A percentile compares a stretch with the other conserved stretches of the same genome.
phyloP scores from a whole-genome alignment of 2,888 invertebrate species.

The Rhingia campestris region DNA sequence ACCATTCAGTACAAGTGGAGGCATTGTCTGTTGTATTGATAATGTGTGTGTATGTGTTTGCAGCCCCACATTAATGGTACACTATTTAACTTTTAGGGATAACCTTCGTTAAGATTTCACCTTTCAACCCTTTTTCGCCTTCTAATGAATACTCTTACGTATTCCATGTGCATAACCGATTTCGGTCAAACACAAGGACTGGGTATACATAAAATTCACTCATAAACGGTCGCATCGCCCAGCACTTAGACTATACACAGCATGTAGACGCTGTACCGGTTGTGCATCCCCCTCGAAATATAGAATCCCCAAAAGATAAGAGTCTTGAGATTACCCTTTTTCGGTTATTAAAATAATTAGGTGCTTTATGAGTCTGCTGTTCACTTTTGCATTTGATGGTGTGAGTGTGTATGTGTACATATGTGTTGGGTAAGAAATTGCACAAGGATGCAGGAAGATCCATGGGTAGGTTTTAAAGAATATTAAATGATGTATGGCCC shows the following conservation, averaged over 20 bases:
- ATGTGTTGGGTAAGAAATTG: conserved; percentile 32
- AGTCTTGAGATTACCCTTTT: conserved; percentile 75
- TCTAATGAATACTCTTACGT: conserved; percentile 71
- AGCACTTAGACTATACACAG: conserved; percentile 49
- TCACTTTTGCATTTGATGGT: conserved; percentile 44
- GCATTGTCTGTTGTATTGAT: conserved; percentile 44
- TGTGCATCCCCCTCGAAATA: neutral
- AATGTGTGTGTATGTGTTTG: conserved; percentile 15
- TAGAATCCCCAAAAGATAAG: conserved; percentile 68
- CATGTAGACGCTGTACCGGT: conserved; percentile 8
- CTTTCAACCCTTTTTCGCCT: conserved; percentile 70
- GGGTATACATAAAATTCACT: conserved; percentile 65
- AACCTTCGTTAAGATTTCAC: conserved; percentile 74
- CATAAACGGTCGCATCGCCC: conserved; percentile 64
- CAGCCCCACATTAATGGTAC: conserved; percentile 65
- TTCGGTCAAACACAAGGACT: conserved; percentile 55
- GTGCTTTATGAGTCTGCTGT: conserved; percentile 75
- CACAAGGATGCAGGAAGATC: conserved; percentile 34
- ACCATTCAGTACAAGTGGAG: conserved; percentile 34
- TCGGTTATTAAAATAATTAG: conserved; percentile 76
- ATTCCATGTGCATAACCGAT: conserved; percentile 70
- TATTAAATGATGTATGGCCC: conserved; percentile 65
- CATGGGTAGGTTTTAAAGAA: conserved; percentile 64
- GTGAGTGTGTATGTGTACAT: conserved; percentile 13
- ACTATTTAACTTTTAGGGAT: conserved; percentile 71